Conservation (phyloP, 2,113 vertebrate genomes). For the Asarcornis scutulata region DNA sequence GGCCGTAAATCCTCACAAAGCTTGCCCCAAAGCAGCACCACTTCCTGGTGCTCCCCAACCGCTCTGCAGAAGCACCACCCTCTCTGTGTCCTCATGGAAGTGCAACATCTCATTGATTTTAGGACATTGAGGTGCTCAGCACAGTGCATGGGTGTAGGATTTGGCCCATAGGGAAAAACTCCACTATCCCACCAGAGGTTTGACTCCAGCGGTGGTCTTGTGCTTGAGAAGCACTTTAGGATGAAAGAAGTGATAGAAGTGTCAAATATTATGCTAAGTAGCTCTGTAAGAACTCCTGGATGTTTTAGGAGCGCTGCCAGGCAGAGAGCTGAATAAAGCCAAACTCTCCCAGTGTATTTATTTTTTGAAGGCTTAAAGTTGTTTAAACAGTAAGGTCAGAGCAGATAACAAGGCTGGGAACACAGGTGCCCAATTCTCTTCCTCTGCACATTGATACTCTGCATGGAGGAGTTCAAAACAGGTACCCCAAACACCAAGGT, state of each 20-base stretch:
- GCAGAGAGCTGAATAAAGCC: not conserved
- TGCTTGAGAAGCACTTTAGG: slow-evolving; percentile 5
- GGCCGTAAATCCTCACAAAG: not conserved
- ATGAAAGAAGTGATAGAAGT: slow-evolving; percentile 23
- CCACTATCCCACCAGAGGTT: not conserved
- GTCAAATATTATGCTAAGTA: slow-evolving; percentile 42
- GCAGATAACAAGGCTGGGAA: not conserved
- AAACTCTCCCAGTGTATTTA: slow-evolving; percentile 5
- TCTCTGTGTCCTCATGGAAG: rapidly evolving
- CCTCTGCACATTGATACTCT: not conserved
- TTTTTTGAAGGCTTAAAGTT: not conserved
- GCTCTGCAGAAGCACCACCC: not conserved
- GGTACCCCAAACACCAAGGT: not conserved
- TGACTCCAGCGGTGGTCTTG: not conserved
- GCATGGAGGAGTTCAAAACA: rapidly evolving
- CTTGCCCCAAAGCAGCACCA: not conserved
- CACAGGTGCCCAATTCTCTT: not conserved
- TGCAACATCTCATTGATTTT: not conserved
- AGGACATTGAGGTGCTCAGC: not conserved
- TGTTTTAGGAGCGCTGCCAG: slow-evolving; percentile 39
- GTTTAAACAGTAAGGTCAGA: slow-evolving; percentile 9
- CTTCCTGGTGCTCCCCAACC: not conserved
- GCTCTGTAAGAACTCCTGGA: not conserved
- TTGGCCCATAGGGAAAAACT: not conserved
- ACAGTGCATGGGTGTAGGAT: rapidly evolving